Evolutionary conservation across 2,113 vertebrate genomes (phyloP).

Genomic region (Ploceus nigricollis): DNA sequence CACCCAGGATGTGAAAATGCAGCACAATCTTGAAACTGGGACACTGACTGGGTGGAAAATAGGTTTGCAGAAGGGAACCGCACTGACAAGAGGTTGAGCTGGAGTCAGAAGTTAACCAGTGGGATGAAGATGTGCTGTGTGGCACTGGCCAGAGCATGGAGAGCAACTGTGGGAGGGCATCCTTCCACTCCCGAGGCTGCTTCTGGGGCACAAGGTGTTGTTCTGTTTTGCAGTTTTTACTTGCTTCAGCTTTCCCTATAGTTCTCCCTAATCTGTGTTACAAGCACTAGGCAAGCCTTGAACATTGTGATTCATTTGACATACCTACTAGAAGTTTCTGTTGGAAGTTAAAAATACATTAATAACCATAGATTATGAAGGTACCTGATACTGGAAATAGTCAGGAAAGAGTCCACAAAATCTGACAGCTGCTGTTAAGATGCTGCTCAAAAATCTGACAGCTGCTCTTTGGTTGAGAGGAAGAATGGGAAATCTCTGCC

Average conservation of each 20-base stretch:
- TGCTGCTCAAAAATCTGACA: background rate
- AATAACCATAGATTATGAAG: background rate
- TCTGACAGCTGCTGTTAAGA: background rate
- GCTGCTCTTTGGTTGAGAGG: background rate
- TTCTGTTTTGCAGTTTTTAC: background rate
- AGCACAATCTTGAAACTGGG: background rate
- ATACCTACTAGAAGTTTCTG: background rate
- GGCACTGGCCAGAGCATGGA: background rate
- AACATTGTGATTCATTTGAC: background rate
- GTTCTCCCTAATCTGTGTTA: background rate
- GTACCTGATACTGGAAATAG: background rate
- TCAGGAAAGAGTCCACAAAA: background rate
- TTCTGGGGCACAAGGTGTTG: rapidly evolving
- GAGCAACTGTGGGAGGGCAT: background rate
- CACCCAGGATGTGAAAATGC: background rate
- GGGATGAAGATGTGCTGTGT: background rate
- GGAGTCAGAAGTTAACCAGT: background rate
- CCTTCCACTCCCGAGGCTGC: background rate
- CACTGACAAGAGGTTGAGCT: background rate
- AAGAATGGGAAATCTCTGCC: background rate
- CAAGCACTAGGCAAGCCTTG: background rate
- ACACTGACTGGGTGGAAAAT: background rate
- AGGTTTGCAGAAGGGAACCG: background rate
- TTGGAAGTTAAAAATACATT: background rate
- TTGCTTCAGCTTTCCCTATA: background rate